phyloP scores from a whole-genome alignment of 1,140 invertebrate genomes.

The Leptopilina clavipes region DNA sequence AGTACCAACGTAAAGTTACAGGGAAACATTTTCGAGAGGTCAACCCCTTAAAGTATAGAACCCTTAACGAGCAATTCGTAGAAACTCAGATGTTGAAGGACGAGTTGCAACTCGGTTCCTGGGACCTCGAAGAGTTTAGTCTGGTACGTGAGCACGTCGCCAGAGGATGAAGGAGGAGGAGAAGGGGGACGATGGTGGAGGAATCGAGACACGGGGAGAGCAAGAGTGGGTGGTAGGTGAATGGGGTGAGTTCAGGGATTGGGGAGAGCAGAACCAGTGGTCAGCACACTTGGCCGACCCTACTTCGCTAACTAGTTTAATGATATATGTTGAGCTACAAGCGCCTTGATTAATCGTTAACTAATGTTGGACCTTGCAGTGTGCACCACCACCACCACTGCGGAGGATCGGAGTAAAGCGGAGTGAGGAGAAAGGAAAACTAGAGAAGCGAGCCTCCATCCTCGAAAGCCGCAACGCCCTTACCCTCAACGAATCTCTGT shows the following conservation, averaged over 20 bases:
- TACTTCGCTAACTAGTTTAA: constrained; percentile 77
- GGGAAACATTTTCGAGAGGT: constrained; percentile 22
- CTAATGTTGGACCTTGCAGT: constrained; percentile 75
- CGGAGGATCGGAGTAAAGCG: constrained; percentile 55
- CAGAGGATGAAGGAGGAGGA: constrained; percentile 49
- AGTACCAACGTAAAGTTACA: background rate
- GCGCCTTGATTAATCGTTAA: constrained; percentile 76
- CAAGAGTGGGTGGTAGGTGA: constrained; percentile 57
- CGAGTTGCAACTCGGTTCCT: constrained; percentile 59
- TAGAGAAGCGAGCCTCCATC: constrained; percentile 50
- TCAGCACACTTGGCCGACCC: constrained; percentile 76
- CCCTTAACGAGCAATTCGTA: constrained; percentile 59
- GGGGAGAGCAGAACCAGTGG: constrained; percentile 69
- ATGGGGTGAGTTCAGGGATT: constrained; percentile 59
- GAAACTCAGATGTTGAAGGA: constrained; percentile 47
- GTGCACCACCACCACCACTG: constrained; percentile 44
- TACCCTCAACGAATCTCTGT: constrained; percentile 48
- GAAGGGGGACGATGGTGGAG: constrained; percentile 40
- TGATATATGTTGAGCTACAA: constrained; percentile 76
- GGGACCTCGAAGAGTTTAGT: constrained; percentile 73
- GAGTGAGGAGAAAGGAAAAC: constrained; percentile 52
- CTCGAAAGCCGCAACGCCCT: constrained; percentile 60
- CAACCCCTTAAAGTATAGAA: constrained; percentile 27
- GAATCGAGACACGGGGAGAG: constrained; percentile 51
- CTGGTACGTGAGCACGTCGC: constrained; percentile 69